Conservation (phyloP, 2,797 vertebrate genomes). For the Amazona ochrocephala region DNA sequence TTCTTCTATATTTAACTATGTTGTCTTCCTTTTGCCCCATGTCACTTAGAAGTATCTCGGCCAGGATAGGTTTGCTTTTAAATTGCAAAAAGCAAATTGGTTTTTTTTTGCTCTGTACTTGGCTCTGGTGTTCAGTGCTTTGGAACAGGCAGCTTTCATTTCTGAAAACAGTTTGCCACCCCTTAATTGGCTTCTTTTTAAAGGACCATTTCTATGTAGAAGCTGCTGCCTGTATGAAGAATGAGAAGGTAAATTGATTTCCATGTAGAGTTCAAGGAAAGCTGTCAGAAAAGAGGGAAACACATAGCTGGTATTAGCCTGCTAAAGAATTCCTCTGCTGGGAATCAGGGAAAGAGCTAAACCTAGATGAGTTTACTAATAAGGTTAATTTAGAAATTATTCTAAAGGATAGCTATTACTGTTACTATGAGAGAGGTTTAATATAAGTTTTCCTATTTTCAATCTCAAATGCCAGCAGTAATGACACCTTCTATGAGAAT, state of each 20-base stretch:
- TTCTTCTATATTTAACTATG: conserved; percentile 69
- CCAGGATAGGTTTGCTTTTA: neutral
- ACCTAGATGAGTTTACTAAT: conserved; percentile 50
- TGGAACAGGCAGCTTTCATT: neutral
- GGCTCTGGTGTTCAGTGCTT: neutral
- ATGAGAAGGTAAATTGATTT: conserved; percentile 30
- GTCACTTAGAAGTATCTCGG: conserved; percentile 52
- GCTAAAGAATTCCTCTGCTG: neutral
- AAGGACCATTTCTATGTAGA: conserved; percentile 9
- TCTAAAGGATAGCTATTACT: conserved; percentile 35
- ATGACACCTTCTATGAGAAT: conserved; percentile 24
- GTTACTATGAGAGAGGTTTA: conserved; percentile 16
- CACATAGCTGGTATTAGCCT: neutral
- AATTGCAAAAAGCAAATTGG: neutral
- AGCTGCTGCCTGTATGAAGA: neutral
- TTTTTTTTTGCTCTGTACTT: neutral
- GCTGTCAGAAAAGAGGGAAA: conserved; percentile 15
- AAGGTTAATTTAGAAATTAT: conserved; percentile 56
- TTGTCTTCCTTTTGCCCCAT: conserved; percentile 48
- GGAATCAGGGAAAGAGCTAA: conserved; percentile 1
- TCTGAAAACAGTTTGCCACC: conserved; percentile 13
- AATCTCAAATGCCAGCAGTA: conserved; percentile 50
- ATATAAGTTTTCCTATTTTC: conserved; percentile 30
- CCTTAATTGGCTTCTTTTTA: conserved; percentile 28
- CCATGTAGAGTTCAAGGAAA: conserved; percentile 23